phyloP scores from a whole-genome alignment of 2,888 invertebrate genomes.

The Steinernema hermaphroditum region DNA sequence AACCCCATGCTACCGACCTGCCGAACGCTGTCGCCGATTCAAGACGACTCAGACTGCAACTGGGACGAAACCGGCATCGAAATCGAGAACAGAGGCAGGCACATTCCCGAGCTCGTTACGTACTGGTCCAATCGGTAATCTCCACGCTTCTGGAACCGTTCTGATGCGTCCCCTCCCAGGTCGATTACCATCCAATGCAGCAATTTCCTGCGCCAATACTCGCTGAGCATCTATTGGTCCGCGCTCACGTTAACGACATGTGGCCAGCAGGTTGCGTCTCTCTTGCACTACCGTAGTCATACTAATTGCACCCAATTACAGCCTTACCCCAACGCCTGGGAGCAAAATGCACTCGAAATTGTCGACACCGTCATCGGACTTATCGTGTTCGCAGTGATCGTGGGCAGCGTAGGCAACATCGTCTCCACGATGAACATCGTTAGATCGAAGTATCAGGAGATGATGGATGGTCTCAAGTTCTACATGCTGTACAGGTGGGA shows the following conservation, averaged over 20 bases:
- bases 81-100: background rate
- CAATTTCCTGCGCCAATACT: conserved; percentile 63
- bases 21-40: conserved; percentile 20
- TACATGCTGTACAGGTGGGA: conserved; percentile 59
- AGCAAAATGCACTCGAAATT: conserved; percentile 61
- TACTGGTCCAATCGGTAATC: conserved; percentile 12
- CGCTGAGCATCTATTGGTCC: conserved; percentile 63
- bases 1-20: conserved; percentile 56
- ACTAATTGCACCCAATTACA: conserved; percentile 32
- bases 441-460: conserved; percentile 52
- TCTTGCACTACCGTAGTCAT: conserved; percentile 21
- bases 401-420: conserved; percentile 61
- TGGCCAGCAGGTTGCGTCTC: conserved; percentile 54
- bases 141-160: background rate
- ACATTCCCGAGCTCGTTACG: background rate
- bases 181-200: conserved; percentile 44
- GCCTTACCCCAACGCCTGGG: conserved; percentile 59
- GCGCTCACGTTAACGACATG: conserved; percentile 63
- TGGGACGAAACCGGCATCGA: background rate
- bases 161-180: conserved; percentile 33
- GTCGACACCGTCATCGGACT: conserved; percentile 62
- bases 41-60: background rate
- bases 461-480: conserved; percentile 63
- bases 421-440: conserved; percentile 60
- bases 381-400: conserved; percentile 63